Evolutionary conservation across 1,140 invertebrate genomes (phyloP), one percentile per base, ranked within the genome.

Genomic region (Chlorops oryzae): DNA sequence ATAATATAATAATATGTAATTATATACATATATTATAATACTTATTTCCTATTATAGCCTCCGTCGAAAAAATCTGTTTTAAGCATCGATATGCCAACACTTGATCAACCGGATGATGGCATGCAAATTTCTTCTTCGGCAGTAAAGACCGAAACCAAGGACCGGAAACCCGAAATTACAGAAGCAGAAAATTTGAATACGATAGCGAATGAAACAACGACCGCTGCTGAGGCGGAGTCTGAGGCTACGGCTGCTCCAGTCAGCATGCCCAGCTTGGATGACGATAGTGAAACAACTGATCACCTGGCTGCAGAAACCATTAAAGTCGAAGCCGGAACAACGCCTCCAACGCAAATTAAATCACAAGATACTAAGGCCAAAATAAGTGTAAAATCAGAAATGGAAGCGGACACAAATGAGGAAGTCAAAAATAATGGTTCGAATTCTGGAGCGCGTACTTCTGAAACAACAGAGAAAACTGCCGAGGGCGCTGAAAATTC

Each of bases 241-340:
- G 68, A 63, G 35, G 51, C 59, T 2, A 54, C 48, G 43, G 47
- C 49, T 5, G 60, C 27, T 17, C 67, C 69, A 2, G 70, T 72
- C 17, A 70, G 65, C 21, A 72, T 72, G 70, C 70, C 70, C 32
- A 72, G 70, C 47, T 50, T 72, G 37, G 69, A 72, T 47, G 70
- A 72, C 56, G 69, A 72, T 43, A 65, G 60, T 44, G 52, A 57
- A n/a, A 22, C 39, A 6, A 40, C 51, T 23, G 50, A 43, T 7
- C 39, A 42, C 12, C 40, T 24, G 18, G 28, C 32, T 28, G 45
- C 39, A 0, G 21, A 52, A 37, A 27, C 23, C 25, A 34, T 17
- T 13, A 23, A 25, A n/a, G 20, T 22, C 3, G 51, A 47, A 32
- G 20, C 15, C 13, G 13, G n/a, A n/a, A n/a, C n/a, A n/a, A n/a